Conservation (phyloP, 2,113 vertebrate genomes). For the Callipepla californica region DNA sequence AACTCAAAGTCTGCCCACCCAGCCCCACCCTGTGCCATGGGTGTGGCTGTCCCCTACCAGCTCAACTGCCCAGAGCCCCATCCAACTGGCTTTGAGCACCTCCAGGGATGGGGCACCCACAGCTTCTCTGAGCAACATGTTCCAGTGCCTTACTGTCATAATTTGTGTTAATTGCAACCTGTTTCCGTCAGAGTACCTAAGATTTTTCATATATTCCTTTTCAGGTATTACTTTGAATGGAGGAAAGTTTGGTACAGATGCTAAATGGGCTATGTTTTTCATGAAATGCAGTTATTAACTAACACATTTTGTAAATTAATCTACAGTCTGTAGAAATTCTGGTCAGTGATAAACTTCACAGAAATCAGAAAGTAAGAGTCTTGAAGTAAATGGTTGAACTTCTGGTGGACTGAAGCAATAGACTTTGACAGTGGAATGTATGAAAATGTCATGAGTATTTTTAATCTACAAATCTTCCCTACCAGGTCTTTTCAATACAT, state of each 20-base stretch:
- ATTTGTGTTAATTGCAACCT: background rate
- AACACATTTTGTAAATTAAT: background rate
- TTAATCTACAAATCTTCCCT: background rate
- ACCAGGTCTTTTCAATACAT: background rate
- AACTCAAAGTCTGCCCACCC: too few relatives aligned
- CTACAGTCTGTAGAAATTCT: background rate
- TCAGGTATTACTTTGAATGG: background rate
- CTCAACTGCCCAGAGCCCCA: background rate
- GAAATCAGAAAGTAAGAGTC: background rate
- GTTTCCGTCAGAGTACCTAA: background rate
- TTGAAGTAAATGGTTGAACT: background rate
- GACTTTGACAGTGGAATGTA: background rate
- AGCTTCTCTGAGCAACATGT: background rate
- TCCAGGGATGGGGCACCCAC: background rate
- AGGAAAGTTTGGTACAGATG: background rate
- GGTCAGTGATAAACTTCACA: background rate
- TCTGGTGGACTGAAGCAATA: background rate
- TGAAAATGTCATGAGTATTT: background rate
- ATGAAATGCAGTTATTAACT: constrained; percentile 9
- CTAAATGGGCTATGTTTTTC: constrained; percentile 13
- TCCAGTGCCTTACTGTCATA: background rate
- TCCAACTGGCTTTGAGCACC: background rate
- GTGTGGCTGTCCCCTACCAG: background rate
- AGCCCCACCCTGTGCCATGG: too few relatives aligned
- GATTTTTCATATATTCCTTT: background rate